Conservation (phyloP, 2,888 invertebrate genomes). For the Napeogenes inachia region DNA sequence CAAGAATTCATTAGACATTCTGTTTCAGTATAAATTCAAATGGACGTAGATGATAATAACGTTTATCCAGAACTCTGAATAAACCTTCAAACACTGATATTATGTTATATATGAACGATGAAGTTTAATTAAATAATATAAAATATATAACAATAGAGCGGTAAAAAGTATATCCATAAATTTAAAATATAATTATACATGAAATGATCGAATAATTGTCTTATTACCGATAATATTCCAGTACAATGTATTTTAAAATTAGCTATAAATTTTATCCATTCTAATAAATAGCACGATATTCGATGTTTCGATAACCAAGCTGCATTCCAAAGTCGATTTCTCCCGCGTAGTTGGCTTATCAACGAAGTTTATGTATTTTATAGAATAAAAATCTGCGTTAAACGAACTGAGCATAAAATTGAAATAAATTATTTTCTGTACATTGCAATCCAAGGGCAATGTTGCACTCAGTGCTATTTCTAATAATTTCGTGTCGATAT, state of each 20-base stretch:
- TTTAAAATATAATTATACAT: too few species aligned
- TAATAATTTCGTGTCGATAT: conserved; percentile 30
- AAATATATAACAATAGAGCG: too few species aligned
- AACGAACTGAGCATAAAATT: conserved; percentile 33
- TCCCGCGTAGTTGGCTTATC: conserved; percentile 44
- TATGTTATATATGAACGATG: too few species aligned
- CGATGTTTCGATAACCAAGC: conserved; percentile 17
- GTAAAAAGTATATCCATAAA: too few species aligned
- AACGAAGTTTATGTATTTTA: conserved; percentile 51
- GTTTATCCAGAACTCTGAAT: conserved; percentile 9
- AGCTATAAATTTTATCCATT: conserved; percentile 14
- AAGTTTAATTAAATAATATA: too few species aligned
- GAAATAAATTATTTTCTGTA: conserved; percentile 34
- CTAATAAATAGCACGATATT: conserved; percentile 20
- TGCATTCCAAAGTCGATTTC: conserved; percentile 24
- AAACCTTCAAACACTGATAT: background rate
- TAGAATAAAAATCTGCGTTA: conserved; percentile 48
- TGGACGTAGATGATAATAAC: conserved; percentile 21
- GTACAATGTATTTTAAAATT: conserved; percentile 15
- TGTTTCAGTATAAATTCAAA: conserved; percentile 23
- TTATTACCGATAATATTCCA: background rate
- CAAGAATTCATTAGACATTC: conserved; percentile 24
- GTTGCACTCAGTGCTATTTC: conserved; percentile 38
- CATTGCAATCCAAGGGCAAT: conserved; percentile 40
- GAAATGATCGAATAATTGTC: background rate